These are phyloP conservation scores for Meteorus sp. DNA, from an alignment of 1,140 invertebrate species.

Conservation along the genomic window DNA sequence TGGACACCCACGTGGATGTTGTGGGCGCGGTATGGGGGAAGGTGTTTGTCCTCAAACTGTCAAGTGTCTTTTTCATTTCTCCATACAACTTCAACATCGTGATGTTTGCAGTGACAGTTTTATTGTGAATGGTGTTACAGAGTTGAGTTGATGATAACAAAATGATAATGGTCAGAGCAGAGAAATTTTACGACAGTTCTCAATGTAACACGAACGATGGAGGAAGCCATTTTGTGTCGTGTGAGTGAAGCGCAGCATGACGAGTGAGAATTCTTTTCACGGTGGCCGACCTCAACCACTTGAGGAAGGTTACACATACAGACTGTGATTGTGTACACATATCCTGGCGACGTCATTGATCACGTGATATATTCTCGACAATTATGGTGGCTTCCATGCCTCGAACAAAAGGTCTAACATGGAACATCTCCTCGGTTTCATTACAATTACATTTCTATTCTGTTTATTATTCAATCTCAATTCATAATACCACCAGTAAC, in stretches of 20 bases:
- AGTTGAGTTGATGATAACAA: too few species aligned
- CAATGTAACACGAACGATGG: too few species aligned
- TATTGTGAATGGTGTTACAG: too few species aligned
- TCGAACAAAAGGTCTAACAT: constrained; percentile 4
- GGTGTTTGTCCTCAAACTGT: neutral
- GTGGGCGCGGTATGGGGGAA: neutral
- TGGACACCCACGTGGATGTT: constrained; percentile 8
- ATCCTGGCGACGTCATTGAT: constrained; percentile 21
- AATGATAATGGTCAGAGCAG: too few species aligned
- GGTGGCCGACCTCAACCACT: constrained; percentile 19
- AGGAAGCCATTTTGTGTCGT: constrained; percentile 26
- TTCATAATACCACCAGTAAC: too few species aligned
- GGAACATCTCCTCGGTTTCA: too few species aligned
- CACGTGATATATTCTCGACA: constrained; percentile 25
- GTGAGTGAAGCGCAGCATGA: constrained; percentile 19
- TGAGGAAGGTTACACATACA: too few species aligned
- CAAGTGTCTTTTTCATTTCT: neutral
- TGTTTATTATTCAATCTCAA: too few species aligned
- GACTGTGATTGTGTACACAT: constrained; percentile 1
- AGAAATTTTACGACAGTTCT: too few species aligned
- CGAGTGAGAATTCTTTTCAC: constrained; percentile 24
- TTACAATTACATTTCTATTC: too few species aligned
- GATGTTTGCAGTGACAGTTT: too few species aligned
- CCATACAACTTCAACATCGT: neutral
- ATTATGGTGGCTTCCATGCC: constrained; percentile 13